Conservation (phyloP, 35 echinoderm and acorn worm genomes). For the Apostichopus parvimensis region DNA sequence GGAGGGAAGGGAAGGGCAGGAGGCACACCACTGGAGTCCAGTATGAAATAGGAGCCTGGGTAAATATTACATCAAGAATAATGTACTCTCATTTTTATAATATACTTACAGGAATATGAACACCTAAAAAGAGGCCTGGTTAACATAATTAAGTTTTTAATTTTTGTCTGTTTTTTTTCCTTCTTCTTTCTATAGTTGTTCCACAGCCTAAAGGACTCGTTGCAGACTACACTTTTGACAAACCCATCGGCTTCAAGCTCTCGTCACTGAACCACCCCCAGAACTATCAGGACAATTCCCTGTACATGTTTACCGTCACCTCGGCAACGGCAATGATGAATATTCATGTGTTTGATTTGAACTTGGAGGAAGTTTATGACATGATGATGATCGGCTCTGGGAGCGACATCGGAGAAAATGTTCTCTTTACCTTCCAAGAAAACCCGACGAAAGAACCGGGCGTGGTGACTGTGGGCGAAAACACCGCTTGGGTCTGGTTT, state of each 20-base stretch:
- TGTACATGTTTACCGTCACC: slow-evolving; percentile 30
- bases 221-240: slow-evolving; percentile 25
- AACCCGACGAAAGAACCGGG: slow-evolving; percentile 19
- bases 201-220: slow-evolving; percentile 21
- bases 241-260: slow-evolving; percentile 15
- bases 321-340: neutral
- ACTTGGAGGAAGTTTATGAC: slow-evolving; percentile 42
- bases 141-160: no score
- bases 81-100: no score
- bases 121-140: no score
- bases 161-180: no score
- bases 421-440: slow-evolving; percentile 23
- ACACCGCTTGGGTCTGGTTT: slow-evolving; percentile 22
- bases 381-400: slow-evolving; percentile 23
- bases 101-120: no score
- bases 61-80: no score
- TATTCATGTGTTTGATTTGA: slow-evolving; percentile 25
- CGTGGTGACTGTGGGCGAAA: neutral
- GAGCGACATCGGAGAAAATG: neutral
- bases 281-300: slow-evolving; percentile 42
- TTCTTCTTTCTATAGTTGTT: neutral
- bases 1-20: no score
- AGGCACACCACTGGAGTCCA: no score
- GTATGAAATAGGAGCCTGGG: no score
- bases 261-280: slow-evolving; percentile 17